Conservation (phyloP, 2,113 vertebrate genomes). For the Gymnocephalus cernua region DNA sequence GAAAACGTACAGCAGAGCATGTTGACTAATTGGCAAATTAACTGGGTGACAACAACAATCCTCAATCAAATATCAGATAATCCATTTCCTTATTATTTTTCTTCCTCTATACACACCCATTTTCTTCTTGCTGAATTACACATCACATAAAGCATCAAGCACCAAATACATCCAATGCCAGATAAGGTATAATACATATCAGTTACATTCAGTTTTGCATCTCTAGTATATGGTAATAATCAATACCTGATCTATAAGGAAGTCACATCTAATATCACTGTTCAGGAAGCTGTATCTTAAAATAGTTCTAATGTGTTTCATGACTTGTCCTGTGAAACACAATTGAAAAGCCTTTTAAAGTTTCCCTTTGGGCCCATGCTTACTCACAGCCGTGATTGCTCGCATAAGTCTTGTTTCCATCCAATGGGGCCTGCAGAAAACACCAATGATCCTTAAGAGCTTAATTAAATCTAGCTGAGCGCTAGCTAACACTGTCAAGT, state of each 20-base stretch:
- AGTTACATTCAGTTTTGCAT: conserved; percentile 4
- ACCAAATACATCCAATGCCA: conserved; percentile 39
- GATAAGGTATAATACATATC: conserved; percentile 24
- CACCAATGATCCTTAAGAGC: conserved; percentile 60
- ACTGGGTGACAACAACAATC: conserved; percentile 38
- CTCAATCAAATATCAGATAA: conserved; percentile 58
- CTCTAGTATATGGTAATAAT: background rate
- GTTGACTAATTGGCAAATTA: conserved; percentile 32
- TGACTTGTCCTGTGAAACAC: conserved; percentile 15
- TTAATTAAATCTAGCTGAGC: conserved; percentile 56
- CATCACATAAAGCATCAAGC: conserved; percentile 48
- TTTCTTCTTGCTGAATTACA: conserved; percentile 35
- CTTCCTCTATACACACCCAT: conserved; percentile 15
- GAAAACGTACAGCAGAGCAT: background rate
- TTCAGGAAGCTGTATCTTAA: conserved; percentile 10
- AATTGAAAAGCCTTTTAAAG: conserved; percentile 64
- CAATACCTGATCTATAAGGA: conserved; percentile 3
- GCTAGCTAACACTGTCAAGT: conserved; percentile 14
- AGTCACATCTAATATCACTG: background rate
- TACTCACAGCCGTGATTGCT: conserved; percentile 35
- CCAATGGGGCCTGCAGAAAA: conserved; percentile 25
- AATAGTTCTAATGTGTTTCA: conserved; percentile 20
- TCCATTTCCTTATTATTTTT: conserved; percentile 45
- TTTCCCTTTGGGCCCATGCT: conserved; percentile 40
- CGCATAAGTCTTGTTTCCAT: conserved; percentile 25